phyloP scores from a whole-genome alignment of 2,113 vertebrate genomes.

The Spilogale gracilis region DNA sequence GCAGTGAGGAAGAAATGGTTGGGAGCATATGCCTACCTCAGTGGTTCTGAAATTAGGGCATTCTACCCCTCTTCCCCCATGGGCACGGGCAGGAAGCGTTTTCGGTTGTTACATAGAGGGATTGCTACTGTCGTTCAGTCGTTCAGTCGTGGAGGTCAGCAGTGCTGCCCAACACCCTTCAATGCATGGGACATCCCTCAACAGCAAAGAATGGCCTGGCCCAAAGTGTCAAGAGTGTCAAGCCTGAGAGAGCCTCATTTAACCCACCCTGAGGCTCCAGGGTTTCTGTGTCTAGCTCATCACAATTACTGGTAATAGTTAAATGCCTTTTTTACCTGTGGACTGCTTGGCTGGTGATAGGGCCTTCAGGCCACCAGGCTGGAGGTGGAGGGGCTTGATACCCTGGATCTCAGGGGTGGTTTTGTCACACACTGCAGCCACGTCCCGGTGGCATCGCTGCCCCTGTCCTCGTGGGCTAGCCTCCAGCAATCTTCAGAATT shows the following conservation, averaged over 20 bases:
- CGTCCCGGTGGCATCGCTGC: neutral
- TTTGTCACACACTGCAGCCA: neutral
- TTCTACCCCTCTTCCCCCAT: neutral
- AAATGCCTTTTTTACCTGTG: neutral
- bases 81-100: neutral
- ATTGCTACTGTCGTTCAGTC: neutral
- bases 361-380: neutral
- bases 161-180: neutral
- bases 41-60: neutral
- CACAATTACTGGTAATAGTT: neutral
- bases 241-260: neutral
- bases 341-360: neutral
- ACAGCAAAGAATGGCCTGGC: neutral
- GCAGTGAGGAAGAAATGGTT: neutral
- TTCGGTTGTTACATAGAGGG: neutral
- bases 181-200: neutral
- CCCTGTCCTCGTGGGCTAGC: neutral
- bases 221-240: neutral
- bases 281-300: neutral
- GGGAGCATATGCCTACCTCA: neutral
- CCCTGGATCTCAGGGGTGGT: neutral
- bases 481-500: constrained; percentile 6
- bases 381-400: neutral
- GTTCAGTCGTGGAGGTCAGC: neutral
- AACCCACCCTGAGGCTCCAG: neutral